Base-by-base conservation (phyloP, 2,888 invertebrate species). In the Aphodius sticticus region DNA sequence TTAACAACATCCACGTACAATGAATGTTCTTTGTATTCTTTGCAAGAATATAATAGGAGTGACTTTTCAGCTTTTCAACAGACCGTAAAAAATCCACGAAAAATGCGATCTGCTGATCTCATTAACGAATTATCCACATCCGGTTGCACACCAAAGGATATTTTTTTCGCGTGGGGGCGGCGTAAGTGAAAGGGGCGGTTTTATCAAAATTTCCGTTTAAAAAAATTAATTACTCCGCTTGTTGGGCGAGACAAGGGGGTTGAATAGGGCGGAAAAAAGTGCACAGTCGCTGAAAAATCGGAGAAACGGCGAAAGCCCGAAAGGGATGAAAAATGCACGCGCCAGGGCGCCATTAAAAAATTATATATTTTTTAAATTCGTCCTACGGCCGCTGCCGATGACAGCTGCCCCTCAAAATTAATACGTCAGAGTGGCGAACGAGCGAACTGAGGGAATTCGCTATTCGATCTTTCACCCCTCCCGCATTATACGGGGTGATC, bases 361-460 rank as follows among this genome's bases (percentile, higher is more conserved):
- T 53, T 53, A 53, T 74, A 72, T 72, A 36, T 72, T 36, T 72
- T 76, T 76, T 76, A 76, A 76, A 69, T 69, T 35, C 53, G 69
- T 69, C 76, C 70, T 70, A 16, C 70, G 70, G 38, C 16, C 76
- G 53, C 76, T 36, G 76, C 38, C 16, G 76, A 53, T 76, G 76
- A 76, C 71, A 16, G 71, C 72, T 26, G 35, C 36, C 72, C 35
- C 36, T 72, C 72, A 72, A 36, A 72, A 72, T 72, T 72, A 36
- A 72, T 72, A 72, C 35, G 36, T 72, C 72, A 36, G 72, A n/a
- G 72, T 26, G 53, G 53, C 53, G 9, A 12, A 53, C 53, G 53
- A 81, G 81, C 84, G 83, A 84, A 84, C 83, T 82, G 79, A 82
- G 81, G 81, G 80, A 82, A 82, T 83, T 83, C 70, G 70, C 70